Conservation (phyloP, 2,888 invertebrate genomes). For the Microplitis manilae region DNA sequence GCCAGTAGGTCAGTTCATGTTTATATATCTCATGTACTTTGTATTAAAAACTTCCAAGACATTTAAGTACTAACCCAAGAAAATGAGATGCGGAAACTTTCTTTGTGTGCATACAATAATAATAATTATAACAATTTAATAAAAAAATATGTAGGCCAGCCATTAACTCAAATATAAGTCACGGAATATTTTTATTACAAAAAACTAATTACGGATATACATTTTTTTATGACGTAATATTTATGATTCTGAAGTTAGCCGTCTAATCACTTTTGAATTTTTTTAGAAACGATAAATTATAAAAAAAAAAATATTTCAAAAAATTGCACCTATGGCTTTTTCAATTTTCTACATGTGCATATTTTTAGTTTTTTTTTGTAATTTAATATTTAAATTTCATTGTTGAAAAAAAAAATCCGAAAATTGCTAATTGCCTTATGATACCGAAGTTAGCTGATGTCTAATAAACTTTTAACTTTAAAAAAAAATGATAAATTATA, state of each 20-base stretch:
- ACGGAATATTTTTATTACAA: background rate
- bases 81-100: background rate
- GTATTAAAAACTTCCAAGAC: constrained; percentile 1
- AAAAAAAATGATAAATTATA: no score
- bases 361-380: no score
- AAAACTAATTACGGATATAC: background rate
- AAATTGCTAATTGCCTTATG: no score
- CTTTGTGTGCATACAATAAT: background rate
- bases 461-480: no score
- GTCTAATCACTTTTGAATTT: no score
- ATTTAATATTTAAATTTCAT: no score
- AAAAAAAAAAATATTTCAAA: no score
- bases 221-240: background rate
- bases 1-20: constrained; percentile 17
- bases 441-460: no score
- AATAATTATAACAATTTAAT: background rate
- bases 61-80: background rate
- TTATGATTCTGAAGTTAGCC: background rate
- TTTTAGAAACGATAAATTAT: no score
- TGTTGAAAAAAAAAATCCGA: no score
- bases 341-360: no score
- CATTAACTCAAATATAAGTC: background rate
- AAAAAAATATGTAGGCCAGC: background rate
- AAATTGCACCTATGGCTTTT: no score
- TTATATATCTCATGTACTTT: background rate